A percentile compares a stretch with the other conserved stretches of the same genome.
These are phyloP conservation scores for Onychomys leucogaster DNA, from an alignment of 2,797 vertebrate species.

Conservation along the genomic window DNA sequence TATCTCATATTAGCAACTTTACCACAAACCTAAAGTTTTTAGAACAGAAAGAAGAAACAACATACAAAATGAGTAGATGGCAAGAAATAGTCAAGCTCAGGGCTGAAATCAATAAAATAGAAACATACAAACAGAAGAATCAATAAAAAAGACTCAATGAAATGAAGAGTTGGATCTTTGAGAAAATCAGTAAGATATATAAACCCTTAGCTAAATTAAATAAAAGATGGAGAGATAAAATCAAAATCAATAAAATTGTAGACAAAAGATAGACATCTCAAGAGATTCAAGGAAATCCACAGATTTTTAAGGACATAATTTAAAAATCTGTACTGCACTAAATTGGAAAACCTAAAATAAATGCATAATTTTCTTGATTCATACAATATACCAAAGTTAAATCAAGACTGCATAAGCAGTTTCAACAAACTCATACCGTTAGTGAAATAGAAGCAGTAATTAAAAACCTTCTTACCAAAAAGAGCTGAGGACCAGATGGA, in stretches of 20 bases:
- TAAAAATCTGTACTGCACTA: background rate
- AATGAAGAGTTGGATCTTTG: background rate
- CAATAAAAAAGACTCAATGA: background rate
- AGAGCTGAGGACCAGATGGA: background rate
- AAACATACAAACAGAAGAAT: background rate
- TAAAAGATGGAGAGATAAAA: background rate
- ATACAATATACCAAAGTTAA: background rate
- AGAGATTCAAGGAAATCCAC: background rate
- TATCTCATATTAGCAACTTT: background rate
- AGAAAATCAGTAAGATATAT: background rate
- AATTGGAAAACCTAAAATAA: background rate
- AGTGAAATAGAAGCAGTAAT: background rate
- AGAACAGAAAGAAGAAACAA: background rate
- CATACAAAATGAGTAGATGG: background rate
- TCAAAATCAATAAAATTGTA: background rate
- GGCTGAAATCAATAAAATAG: background rate
- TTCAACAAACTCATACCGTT: background rate
- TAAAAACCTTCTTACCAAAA: background rate
- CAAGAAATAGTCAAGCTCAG: background rate
- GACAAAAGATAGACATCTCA: background rate
- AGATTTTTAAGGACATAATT: background rate
- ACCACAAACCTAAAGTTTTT: background rate
- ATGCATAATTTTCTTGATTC: background rate
- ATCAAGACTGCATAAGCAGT: background rate
- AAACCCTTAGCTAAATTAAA: background rate